These are phyloP conservation scores for Myiotriccus ornatus DNA, from an alignment of 2,797 vertebrate species.

Conservation along the genomic window DNA sequence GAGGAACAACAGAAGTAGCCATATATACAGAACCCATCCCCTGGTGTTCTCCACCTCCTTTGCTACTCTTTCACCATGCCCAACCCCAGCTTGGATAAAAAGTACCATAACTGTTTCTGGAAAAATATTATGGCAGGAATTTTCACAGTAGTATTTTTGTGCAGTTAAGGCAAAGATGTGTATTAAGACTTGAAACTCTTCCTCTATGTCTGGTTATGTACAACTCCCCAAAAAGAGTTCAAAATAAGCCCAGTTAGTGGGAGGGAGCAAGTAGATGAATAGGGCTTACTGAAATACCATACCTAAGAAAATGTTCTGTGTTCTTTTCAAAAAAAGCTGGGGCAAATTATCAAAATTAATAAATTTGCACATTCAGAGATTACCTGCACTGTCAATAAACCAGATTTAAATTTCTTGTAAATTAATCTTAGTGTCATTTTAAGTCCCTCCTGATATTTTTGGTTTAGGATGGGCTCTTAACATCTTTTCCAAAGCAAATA, in stretches of 20 bases:
- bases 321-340: not conserved
- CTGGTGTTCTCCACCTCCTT: not conserved
- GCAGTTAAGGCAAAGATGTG: not conserved
- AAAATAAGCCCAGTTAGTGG: not conserved
- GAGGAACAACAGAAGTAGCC: not conserved
- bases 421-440: not conserved
- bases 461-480: not conserved
- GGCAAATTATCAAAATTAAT: not conserved
- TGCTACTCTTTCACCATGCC: not conserved
- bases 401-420: not conserved
- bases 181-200: not conserved
- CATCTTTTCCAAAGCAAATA: not conserved
- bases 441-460: not conserved
- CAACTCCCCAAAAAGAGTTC: not conserved
- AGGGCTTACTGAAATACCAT: not conserved
- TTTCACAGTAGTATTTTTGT: not conserved
- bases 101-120: not conserved
- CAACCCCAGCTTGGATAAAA: not conserved
- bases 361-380: not conserved
- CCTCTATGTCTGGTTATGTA: not conserved
- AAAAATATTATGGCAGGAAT: not conserved
- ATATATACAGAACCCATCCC: not conserved
- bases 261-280: not conserved
- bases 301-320: not conserved
- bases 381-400: not conserved